These are phyloP conservation scores for Synergus umbraculus DNA, from an alignment of 2,888 invertebrate species.

Conservation along the genomic window DNA sequence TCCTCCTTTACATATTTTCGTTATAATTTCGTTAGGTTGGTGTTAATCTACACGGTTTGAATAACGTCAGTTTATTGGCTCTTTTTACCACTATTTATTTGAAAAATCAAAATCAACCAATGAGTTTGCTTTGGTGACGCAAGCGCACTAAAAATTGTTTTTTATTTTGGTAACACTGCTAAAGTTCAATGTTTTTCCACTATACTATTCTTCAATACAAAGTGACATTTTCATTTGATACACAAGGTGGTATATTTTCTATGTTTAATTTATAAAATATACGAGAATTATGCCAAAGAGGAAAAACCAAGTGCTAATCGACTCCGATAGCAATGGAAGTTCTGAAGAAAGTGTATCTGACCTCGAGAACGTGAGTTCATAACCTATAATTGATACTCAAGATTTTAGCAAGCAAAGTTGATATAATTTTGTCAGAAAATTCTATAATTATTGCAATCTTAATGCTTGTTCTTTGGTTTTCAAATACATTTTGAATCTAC, in stretches of 20 bases:
- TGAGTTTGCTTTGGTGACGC: not conserved
- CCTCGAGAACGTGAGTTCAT: constrained; percentile 87
- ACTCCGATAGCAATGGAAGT: constrained; percentile 88
- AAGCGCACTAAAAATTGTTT: not conserved
- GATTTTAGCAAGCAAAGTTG: not conserved
- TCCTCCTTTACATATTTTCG: too few relatives aligned
- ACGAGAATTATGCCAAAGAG: constrained; percentile 85
- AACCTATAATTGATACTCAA: constrained; percentile 57
- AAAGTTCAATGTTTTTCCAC: constrained; percentile 2
- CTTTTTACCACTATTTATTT: not conserved
- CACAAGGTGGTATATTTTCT: not conserved
- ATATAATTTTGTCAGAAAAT: not conserved
- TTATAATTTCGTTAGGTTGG: too few relatives aligned
- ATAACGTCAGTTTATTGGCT: not conserved
- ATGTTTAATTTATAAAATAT: not conserved
- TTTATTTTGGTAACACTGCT: not conserved
- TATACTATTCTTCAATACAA: not conserved
- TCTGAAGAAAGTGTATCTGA: constrained; percentile 86
- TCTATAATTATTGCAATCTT: not conserved
- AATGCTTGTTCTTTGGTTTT: not conserved
- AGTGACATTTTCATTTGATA: not conserved
- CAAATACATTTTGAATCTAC: not conserved
- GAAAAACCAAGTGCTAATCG: constrained; percentile 89
- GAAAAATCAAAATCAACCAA: not conserved
- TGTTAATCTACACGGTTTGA: not conserved